phyloP scores from a whole-genome alignment of 2,113 vertebrate genomes.

The Physeter macrocephalus region DNA sequence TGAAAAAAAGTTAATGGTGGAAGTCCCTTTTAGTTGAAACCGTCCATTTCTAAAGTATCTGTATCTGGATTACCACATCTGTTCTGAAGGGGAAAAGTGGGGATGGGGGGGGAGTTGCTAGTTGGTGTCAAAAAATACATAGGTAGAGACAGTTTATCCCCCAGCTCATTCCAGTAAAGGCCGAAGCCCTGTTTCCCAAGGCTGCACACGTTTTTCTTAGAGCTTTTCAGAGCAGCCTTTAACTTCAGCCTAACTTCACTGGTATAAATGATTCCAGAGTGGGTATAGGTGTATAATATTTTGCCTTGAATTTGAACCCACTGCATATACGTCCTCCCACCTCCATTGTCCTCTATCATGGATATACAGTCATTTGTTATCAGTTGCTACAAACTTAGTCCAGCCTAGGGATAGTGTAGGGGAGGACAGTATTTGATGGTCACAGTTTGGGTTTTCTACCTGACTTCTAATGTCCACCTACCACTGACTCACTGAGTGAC shows the following conservation, averaged over 20 bases:
- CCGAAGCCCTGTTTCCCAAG: neutral
- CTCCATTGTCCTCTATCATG: neutral
- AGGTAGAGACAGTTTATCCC: neutral
- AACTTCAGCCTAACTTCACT: neutral
- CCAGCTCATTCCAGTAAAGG: neutral
- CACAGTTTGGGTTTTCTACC: neutral
- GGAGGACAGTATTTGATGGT: neutral
- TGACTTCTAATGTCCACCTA: neutral
- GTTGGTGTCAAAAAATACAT: neutral
- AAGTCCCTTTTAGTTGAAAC: conserved; percentile 7
- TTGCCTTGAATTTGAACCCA: neutral
- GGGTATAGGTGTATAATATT: neutral
- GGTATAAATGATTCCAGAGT: neutral
- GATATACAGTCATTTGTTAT: neutral
- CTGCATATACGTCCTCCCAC: neutral
- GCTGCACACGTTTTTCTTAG: neutral
- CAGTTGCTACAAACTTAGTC: neutral
- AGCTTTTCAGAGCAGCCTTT: neutral
- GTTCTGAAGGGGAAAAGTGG: neutral
- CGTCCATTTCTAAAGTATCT: neutral
- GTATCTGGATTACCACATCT: neutral
- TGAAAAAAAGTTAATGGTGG: neutral
- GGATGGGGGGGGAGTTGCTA: neutral
- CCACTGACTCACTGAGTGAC: neutral
- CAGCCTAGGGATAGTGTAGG: neutral